Base-by-base conservation (phyloP, 2,888 invertebrate genomes). In the Lacanobia oleracea region DNA sequence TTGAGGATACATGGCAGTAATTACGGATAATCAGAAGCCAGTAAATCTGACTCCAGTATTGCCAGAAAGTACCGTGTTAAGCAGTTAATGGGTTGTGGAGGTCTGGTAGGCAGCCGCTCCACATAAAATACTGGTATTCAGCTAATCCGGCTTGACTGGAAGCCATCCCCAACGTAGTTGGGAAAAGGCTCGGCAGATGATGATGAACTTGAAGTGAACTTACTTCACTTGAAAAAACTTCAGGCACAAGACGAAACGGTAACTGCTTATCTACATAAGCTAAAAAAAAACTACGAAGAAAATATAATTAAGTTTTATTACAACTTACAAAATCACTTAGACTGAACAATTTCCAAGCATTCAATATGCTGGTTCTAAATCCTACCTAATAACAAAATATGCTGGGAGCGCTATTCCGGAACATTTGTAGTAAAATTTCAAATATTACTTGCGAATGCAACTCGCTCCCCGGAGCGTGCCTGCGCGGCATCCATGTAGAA, bases 401-500 rank as follows among this genome's bases (percentile, higher is more conserved):
- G 71, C 72, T 71, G 56, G 45, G 51, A 48, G 48, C 56, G 63
- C 77, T 77, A 80, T 85, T 82, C 75, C 69, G 60, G 75, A 74
- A 79, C 71, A 72, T 74, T 81, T 73, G 65, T 60, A 77, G 67
- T 79, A 79, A 86, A 86, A 83, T 86, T 84, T 72, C 75, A 86
- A 77, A 85, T 86, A 85, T 85, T 84, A 84, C 77, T 82, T 83
- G 67, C 66, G 78, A 82, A 83, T 87, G 84, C 86, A 85, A 77
- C 70, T 81, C 51, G 67, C 48, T 85, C 88, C 89, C 87, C 43
- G 50, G 66, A 64, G 89, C 80, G 83, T 86, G 81, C 83, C 84
- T 86, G 85, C 81, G 82, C 66, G 68, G 87, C 83, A 88, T 84
- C 71, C 85, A 82, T 67, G 85, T 82, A 75, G 77, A 85, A 87